phyloP scores from a whole-genome alignment of 2,888 invertebrate genomes.

The Drosophila borealis region DNA sequence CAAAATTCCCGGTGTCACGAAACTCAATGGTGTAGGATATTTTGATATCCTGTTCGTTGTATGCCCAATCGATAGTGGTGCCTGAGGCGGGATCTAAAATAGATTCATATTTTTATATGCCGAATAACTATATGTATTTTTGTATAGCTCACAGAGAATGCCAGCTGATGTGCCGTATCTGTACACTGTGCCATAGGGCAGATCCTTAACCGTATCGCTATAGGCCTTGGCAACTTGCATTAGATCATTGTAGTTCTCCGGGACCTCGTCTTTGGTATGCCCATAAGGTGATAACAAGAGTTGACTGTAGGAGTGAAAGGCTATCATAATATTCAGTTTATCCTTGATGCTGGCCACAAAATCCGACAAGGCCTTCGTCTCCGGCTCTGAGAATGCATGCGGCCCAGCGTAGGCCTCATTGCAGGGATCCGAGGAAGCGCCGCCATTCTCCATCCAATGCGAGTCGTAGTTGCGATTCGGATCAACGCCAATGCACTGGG shows the following conservation, averaged over 20 bases:
- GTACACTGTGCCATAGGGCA: constrained; percentile 85
- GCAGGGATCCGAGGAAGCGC: constrained; percentile 85
- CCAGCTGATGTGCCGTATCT: constrained; percentile 86
- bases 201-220: constrained; percentile 85
- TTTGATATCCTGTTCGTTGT: constrained; percentile 85
- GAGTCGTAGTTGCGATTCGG: constrained; percentile 80
- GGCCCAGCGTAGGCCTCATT: constrained; percentile 85
- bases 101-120: not conserved
- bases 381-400: constrained; percentile 86
- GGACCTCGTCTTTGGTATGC: constrained; percentile 82
- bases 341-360: constrained; percentile 84
- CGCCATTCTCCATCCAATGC: constrained; percentile 82
- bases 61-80: constrained; percentile 86
- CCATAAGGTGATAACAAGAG: constrained; percentile 87
- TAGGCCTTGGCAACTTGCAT: constrained; percentile 86
- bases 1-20: constrained; percentile 88
- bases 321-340: constrained; percentile 86
- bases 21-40: constrained; percentile 85
- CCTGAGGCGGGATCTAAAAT: constrained; percentile 83
- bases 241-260: constrained; percentile 85
- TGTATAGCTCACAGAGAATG: constrained; percentile 85
- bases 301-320: constrained; percentile 88
- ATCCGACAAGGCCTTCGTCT: constrained; percentile 85
- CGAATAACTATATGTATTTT: too few relatives aligned
- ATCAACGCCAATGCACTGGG: constrained; percentile 80